A percentile compares a stretch with the other conserved stretches of the same genome.
Evolutionary conservation across 2,113 vertebrate species (phyloP).

Genomic region (Paraplagusia blochii): DNA sequence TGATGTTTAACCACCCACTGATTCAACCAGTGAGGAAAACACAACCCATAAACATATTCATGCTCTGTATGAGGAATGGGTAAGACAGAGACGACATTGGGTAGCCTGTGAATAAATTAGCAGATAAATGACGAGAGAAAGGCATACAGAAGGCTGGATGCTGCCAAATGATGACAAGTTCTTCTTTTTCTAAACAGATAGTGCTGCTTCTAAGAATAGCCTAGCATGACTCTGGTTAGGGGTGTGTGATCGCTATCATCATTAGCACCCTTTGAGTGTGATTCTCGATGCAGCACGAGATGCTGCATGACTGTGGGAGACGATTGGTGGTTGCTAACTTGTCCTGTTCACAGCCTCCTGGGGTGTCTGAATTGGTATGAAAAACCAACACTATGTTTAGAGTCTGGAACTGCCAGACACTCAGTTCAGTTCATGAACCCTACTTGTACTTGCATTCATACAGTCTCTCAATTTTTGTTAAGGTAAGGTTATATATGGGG

Average conservation of each 20-base stretch:
- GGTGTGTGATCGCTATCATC: conserved; percentile 47
- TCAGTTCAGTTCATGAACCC: background rate
- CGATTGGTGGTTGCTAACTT: conserved; percentile 20
- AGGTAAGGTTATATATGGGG: too few species aligned
- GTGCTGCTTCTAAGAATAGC: conserved; percentile 58
- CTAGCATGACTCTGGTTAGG: conserved; percentile 41
- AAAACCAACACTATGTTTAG: background rate
- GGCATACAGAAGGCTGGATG: conserved; percentile 33
- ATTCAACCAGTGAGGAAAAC: conserved; percentile 11
- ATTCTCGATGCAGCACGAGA: conserved; percentile 41
- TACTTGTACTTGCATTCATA: background rate
- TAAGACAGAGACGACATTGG: conserved; percentile 52
- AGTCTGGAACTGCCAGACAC: background rate
- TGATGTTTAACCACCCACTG: conserved; percentile 10
- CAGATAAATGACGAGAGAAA: conserved; percentile 64
- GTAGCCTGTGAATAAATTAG: conserved; percentile 60
- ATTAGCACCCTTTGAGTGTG: conserved; percentile 51
- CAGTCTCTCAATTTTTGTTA: too few species aligned
- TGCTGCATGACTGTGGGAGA: conserved; percentile 34
- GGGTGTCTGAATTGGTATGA: background rate
- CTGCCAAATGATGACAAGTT: conserved; percentile 43
- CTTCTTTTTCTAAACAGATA: conserved; percentile 53
- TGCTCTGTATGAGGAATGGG: conserved; percentile 57
- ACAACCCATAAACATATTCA: conserved; percentile 6
- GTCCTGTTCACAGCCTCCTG: conserved; percentile 10